These are phyloP conservation scores for Tragulus kanchil DNA, from an alignment of 2,113 vertebrate genomes.

Conservation along the genomic window DNA sequence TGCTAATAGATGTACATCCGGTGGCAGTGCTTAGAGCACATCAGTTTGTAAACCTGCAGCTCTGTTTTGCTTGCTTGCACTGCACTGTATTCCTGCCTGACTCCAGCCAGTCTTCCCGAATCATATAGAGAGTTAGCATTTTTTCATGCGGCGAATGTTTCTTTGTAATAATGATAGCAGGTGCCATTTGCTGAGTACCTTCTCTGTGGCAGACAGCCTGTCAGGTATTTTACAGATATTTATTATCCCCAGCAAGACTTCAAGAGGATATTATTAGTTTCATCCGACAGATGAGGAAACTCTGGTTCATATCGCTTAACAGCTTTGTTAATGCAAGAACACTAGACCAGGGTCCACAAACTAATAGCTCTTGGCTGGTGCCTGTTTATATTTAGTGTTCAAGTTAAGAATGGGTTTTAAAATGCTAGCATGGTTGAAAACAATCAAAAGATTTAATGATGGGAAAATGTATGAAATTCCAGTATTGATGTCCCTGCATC, in stretches of 20 bases:
- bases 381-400: not conserved
- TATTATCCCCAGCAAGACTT: not conserved
- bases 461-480: not conserved
- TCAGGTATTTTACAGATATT: not conserved
- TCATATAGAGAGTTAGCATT: not conserved
- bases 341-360: not conserved
- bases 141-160: not conserved
- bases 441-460: constrained; percentile 4
- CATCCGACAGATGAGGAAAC: not conserved
- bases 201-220: not conserved
- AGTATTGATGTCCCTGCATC: not conserved
- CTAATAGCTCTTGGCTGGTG: not conserved
- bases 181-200: not conserved
- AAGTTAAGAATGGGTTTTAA: constrained; percentile 9
- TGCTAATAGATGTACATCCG: not conserved
- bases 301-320: not conserved
- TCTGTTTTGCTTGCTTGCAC: not conserved
- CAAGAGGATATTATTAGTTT: not conserved
- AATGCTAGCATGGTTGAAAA: constrained; percentile 21
- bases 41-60: not conserved
- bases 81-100: not conserved
- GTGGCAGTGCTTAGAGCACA: not conserved
- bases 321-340: not conserved
- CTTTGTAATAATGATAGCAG: not conserved
- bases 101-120: not conserved